Conservation (phyloP, 2,797 vertebrate genomes). For the Takifugu rubripes region DNA sequence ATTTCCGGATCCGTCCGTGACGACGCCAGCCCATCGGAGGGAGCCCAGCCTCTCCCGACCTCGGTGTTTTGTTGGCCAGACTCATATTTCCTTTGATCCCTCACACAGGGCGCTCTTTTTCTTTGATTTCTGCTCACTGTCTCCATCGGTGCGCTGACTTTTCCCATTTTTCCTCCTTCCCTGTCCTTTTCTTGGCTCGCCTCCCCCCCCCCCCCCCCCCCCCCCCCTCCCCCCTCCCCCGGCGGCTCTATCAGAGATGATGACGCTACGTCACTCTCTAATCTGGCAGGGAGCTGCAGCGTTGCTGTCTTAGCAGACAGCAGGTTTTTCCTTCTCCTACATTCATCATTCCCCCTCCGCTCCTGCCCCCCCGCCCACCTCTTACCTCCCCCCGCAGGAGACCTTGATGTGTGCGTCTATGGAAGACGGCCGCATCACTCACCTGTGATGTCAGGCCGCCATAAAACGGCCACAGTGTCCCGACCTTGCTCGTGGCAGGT, state of each 20-base stretch:
- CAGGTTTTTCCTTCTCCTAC: slow-evolving; percentile 53
- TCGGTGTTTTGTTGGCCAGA: slow-evolving; percentile 31
- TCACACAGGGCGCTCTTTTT: slow-evolving; percentile 48
- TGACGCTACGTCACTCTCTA: slow-evolving; percentile 76
- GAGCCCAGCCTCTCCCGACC: not conserved
- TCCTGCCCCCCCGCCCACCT: slow-evolving; percentile 24
- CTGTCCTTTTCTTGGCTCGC: slow-evolving; percentile 68
- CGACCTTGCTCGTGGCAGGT: slow-evolving; percentile 60
- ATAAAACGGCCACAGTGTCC: slow-evolving; percentile 55
- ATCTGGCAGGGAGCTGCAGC: slow-evolving; percentile 70
- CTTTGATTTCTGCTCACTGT: slow-evolving; percentile 63
- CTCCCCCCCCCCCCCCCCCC: slow-evolving; percentile 9
- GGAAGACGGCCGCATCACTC: slow-evolving; percentile 51
- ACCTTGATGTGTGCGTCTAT: slow-evolving; percentile 59
- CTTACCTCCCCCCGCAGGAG: slow-evolving; percentile 36
- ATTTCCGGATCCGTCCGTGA: too few relatives aligned
- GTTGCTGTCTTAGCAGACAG: slow-evolving; percentile 42
- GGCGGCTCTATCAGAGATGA: slow-evolving; percentile 74
- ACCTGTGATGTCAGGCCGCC: slow-evolving; percentile 44
- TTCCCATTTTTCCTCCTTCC: slow-evolving; percentile 32
- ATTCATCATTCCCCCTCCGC: slow-evolving; percentile 27
- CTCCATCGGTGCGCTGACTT: slow-evolving; percentile 58
- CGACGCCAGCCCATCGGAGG: too few relatives aligned
- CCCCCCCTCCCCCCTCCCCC: slow-evolving; percentile 13
- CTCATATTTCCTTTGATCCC: slow-evolving; percentile 24